Base-by-base conservation (phyloP, 2,797 vertebrate species). In the Muscicapa comitata region DNA sequence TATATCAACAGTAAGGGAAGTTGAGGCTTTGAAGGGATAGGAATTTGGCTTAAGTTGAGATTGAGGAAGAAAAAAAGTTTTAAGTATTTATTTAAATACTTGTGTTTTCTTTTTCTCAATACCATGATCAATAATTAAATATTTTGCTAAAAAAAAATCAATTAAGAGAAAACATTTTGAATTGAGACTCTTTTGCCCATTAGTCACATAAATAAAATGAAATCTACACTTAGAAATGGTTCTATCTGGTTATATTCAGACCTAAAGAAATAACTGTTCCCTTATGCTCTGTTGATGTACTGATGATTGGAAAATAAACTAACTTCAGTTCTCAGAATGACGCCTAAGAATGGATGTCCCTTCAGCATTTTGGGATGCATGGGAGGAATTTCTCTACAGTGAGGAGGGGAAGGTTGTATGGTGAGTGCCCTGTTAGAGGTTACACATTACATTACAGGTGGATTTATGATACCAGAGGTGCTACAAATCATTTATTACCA, bases 361-460 rank as follows among this genome's bases (percentile, higher is more conserved):
- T 71, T 80, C 28, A 54, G 9, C 26, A 17, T 78, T 71, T 14
- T 42, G 29, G 57, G 37, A 15, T 24, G 9, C 17, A 8, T 16
- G 31, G 53, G 45, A 81, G 68, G 11, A 73, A 31, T n/a, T 17
- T 6, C 18, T 68, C 23, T 50, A 14, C 25, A 72, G 65, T 9
- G 38, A 79, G 50, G 54, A 68, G 26, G 68, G 37, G n/a, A 92
- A 61, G 6, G 18, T 23, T 62, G 6, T 11, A 10, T 16, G n/a
- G 8, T 54, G 35, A 61, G 15, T 23, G 29, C 7, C 35, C 13
- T 57, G 10, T n/a, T 65, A 47, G 58, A 77, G 65, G 25, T 68
- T 68, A 18, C 1, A 0, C 11, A 11, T 28, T 57, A 7, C n/a
- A 26, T 4, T 53, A 11, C 8, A 10, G 6, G 14, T 16, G n/a